Conservation (phyloP, 2,797 vertebrate species). For the Lepus oiostolus region DNA sequence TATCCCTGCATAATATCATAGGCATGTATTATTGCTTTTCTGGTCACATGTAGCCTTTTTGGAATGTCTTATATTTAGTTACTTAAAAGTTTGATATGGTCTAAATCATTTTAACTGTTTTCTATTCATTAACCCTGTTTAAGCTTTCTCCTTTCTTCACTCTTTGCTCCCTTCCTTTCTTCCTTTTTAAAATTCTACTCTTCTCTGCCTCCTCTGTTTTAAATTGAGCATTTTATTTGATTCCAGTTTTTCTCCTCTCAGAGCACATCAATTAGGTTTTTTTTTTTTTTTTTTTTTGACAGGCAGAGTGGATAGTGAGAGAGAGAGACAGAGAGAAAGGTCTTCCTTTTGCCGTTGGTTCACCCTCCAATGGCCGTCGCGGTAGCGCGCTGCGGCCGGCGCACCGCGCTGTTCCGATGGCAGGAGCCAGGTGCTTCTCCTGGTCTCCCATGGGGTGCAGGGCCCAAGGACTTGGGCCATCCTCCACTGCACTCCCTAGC, state of each 20-base stretch:
- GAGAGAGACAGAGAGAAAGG: no score
- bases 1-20: not conserved
- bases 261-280: not conserved
- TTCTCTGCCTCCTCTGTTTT: not conserved
- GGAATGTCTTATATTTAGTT: constrained; percentile 5
- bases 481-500: no score
- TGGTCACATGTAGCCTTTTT: not conserved
- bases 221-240: not conserved
- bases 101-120: constrained; percentile 20
- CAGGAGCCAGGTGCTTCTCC: no score
- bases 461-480: no score
- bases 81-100: not conserved
- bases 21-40: not conserved
- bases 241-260: not conserved
- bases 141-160: not conserved
- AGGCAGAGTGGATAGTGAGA: no score
- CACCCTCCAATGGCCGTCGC: no score
- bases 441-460: no score
- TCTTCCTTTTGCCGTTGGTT: no score
- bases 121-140: not conserved
- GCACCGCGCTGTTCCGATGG: no score
- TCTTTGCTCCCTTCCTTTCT: not conserved
- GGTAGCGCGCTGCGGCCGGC: no score
- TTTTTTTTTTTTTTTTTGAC: no score
- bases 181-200: not conserved